Evolutionary conservation across 2,797 vertebrate genomes (phyloP).

Genomic region (Nasua narica): DNA sequence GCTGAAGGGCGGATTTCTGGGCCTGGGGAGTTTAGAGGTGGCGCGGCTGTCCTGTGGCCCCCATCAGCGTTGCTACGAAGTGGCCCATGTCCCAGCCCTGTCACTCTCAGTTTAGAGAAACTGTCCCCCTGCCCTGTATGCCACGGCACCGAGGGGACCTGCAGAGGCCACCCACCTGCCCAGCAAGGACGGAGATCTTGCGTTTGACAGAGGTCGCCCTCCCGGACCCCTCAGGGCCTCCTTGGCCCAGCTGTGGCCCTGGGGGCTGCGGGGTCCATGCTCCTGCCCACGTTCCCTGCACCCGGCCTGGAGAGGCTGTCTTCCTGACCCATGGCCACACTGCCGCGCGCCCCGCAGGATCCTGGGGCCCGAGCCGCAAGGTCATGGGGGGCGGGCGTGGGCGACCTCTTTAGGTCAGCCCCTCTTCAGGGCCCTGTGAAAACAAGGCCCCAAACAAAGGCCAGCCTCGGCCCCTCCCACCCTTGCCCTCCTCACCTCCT

Average conservation of each 20-base stretch:
- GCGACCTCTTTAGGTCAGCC: neutral
- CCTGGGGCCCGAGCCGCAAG: constrained; percentile 11
- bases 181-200: neutral
- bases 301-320: neutral
- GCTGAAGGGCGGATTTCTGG: constrained; percentile 2
- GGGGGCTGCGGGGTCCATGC: neutral
- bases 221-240: too few species aligned
- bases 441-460: constrained; percentile 11
- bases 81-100: accelerated
- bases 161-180: neutral
- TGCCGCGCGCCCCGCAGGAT: constrained; percentile 69
- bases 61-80: neutral
- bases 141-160: too few species aligned
- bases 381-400: neutral
- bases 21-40: neutral
- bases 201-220: neutral
- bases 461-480: neutral
- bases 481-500: neutral
- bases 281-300: neutral
- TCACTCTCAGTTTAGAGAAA: neutral
- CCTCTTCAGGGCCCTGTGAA: neutral
- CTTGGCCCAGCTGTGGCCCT: too few species aligned
- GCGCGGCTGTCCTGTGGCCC: too few species aligned
- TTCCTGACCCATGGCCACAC: constrained; percentile 63
- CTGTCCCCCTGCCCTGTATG: accelerated